Evolutionary conservation across 2,888 invertebrate species (phyloP), one percentile per base, ranked within the genome.

Genomic region (Temnothorax unifasciatus): DNA sequence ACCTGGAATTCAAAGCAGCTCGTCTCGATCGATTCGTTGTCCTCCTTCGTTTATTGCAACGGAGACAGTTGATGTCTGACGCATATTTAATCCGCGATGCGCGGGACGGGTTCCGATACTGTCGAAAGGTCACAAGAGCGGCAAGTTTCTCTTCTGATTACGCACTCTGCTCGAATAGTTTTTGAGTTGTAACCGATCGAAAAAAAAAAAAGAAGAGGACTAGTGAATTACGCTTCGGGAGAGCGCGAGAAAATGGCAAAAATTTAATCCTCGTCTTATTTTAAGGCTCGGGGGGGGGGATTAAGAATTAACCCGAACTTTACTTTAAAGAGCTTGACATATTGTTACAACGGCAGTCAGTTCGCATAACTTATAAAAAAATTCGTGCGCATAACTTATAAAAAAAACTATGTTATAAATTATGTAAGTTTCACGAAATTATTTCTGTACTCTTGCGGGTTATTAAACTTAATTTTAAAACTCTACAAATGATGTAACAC

Each of bases 1-100:
- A 87, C 81, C 79, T 86, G 85, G 92, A 92, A 93, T 93, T 82
- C 83, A 86, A 93, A 93, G 66, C 81, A 82, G 38, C 29, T 59
- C 52, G 18, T 59, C 34, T 38, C 47, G 57, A 34, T 29, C 25
- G 52, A 21, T 50, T n/a, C 44, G 64, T 54, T 50, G 38, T 81
- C 59, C 68, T 47, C 44, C 63, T 44, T 74, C 69, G 15, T 66
- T 64, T 47, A 69, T 84, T 77, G 82, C 84, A 83, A 79, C 66
- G 44, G 38, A 57, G 50, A 47, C 25, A 54, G 29, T 59, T 61
- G 29, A 29, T 29, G 50, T 69, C 74, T 68, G 73, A 82, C 89
- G 83, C 87, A 85, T 84, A 84, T 69, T 44, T 79, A 61, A 75
- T 63, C 15, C n/a, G 9, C 8, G 25, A 66, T 68, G 18, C 57